Evolutionary conservation across 2,888 invertebrate genomes (phyloP).

Genomic region (Seira musarum): DNA sequence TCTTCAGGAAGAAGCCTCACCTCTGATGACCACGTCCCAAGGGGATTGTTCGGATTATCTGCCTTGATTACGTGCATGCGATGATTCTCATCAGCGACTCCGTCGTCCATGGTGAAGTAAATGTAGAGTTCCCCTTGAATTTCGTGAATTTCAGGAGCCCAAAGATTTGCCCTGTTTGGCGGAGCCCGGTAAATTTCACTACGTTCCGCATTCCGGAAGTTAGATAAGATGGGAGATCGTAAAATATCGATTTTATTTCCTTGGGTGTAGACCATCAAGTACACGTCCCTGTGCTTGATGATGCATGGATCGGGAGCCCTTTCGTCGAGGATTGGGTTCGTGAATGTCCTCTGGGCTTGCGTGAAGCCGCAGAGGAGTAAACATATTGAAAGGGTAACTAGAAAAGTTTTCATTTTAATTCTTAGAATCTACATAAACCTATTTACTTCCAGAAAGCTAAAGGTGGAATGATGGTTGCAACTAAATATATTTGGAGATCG

Average conservation of each 20-base stretch:
- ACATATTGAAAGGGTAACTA: no score
- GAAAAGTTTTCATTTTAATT: background rate
- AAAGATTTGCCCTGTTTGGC: slow-evolving; percentile 57
- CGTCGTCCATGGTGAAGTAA: slow-evolving; percentile 68
- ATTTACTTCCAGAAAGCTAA: no score
- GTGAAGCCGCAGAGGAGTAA: background rate
- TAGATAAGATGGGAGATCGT: slow-evolving; percentile 57
- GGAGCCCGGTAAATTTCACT: slow-evolving; percentile 55
- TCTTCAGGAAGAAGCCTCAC: slow-evolving; percentile 59
- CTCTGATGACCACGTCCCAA: slow-evolving; percentile 62
- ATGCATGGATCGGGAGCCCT: slow-evolving; percentile 55
- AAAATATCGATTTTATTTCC: slow-evolving; percentile 38
- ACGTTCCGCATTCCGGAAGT: slow-evolving; percentile 61
- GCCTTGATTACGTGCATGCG: slow-evolving; percentile 68
- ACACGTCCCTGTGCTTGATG: slow-evolving; percentile 38
- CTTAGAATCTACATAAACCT: no score
- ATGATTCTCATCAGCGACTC: slow-evolving; percentile 61
- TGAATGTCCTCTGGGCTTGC: slow-evolving; percentile 30
- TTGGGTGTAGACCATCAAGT: slow-evolving; percentile 45
- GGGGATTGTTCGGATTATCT: slow-evolving; percentile 58
- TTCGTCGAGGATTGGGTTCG: slow-evolving; percentile 53
- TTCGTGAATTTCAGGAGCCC: slow-evolving; percentile 67
- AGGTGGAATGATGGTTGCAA: no score
- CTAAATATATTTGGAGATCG: no score
- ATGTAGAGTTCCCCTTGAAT: slow-evolving; percentile 65